phyloP scores from a whole-genome alignment of 2,888 invertebrate genomes.

The Coelinius sp. region DNA sequence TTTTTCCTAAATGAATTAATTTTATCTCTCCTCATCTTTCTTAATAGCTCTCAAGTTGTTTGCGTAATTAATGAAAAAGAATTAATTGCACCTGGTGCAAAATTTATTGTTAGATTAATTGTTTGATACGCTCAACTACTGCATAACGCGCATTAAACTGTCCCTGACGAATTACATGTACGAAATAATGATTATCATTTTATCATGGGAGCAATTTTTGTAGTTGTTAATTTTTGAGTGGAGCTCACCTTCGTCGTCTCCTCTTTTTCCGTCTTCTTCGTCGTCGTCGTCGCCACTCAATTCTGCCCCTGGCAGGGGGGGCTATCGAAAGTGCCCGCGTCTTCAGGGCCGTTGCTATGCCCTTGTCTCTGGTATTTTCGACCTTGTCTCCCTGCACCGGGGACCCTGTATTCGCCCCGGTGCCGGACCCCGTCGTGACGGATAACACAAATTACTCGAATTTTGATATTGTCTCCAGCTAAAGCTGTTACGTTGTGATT shows the following conservation, averaged over 20 bases:
- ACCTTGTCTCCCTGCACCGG: constrained; percentile 66
- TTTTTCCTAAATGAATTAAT: neutral
- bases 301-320: constrained; percentile 66
- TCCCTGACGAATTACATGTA: neutral
- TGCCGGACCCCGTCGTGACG: constrained; percentile 69
- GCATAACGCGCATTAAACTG: constrained; percentile 1
- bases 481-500: neutral
- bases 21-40: neutral
- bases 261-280: constrained; percentile 70
- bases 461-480: constrained; percentile 13
- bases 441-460: constrained; percentile 48
- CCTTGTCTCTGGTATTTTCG: constrained; percentile 51
- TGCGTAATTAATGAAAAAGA: constrained; percentile 22
- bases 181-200: neutral
- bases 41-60: neutral
- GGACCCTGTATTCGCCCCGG: constrained; percentile 67
- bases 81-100: constrained; percentile 25
- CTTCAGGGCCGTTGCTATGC: constrained; percentile 69
- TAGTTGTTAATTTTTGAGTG: neutral
- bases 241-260: constrained; percentile 66
- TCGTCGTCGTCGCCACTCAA: constrained; percentile 64
- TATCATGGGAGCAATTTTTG: neutral
- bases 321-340: constrained; percentile 58
- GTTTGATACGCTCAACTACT: constrained; percentile 14
- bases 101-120: constrained; percentile 27